Base-by-base conservation (phyloP, 2,797 vertebrate genomes). In the Sebastiscus albofasciatus region DNA sequence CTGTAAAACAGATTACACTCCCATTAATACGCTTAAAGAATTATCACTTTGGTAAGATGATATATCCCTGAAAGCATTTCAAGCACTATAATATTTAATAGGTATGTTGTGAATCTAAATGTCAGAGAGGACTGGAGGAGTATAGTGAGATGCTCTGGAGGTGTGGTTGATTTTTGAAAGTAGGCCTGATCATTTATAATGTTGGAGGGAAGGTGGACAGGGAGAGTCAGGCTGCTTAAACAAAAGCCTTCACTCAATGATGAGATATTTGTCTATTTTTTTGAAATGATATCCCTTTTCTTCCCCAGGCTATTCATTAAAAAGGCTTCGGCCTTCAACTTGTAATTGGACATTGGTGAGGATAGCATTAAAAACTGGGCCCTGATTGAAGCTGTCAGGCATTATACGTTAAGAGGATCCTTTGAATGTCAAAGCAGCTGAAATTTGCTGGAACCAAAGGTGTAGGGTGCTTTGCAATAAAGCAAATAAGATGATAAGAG, bases 91-190 rank as follows among this genome's bases (percentile, higher is more conserved):
- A 75, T 46, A 71, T 64, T 54, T 64, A 76, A 9, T 11, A 77
- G 66, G 34, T 60, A 68, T 72, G 24, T 67, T 77, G 27, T 80
- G 52, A 56, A 20, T 82, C 39, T 72, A 65, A 59, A 82, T 81
- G 75, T 85, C 79, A 85, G 55, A 36, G 49, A 73, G 36, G 52
- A 56, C 11, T 27, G 31, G 34, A 69, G 36, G 69, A 46, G 42
- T 46, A 39, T 39, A 68, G 64, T 65, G 76, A 84, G 79, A 42
- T 61, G 74, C 36, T 84, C 52, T 76, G 77, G 72, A 80, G 78
- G 82, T 84, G 78, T 87, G 80, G 69, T 34, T 78, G 75, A 68
- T 74, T 72, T 89, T 77, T 85, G 46, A 85, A 87, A 87, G 75
- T 52, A 81, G 65, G 36, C 34, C 81, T 83, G 78, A 72, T 87